These are phyloP conservation scores for Apeltes quadracus DNA, from an alignment of 2,113 vertebrate genomes.

Conservation along the genomic window DNA sequence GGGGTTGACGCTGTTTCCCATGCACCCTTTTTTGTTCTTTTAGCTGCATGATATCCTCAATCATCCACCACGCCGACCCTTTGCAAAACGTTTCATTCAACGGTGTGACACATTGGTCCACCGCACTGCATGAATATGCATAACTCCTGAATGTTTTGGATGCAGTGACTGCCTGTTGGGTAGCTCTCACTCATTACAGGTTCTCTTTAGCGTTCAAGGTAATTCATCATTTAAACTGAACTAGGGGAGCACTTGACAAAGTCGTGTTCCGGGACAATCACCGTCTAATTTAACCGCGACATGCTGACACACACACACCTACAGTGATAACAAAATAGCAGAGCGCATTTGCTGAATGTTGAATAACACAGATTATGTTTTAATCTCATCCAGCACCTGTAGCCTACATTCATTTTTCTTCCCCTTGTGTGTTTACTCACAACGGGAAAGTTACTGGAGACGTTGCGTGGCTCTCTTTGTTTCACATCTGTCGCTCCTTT, in stretches of 20 bases:
- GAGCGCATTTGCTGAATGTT: conserved; percentile 12
- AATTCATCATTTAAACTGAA: conserved; percentile 45
- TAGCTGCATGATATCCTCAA: not conserved
- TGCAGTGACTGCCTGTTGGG: conserved; percentile 48
- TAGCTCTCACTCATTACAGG: conserved; percentile 35
- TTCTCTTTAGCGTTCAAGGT: conserved; percentile 33
- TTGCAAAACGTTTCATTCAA: conserved; percentile 12
- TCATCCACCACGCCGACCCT: conserved; percentile 14
- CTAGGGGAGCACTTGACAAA: conserved; percentile 18
- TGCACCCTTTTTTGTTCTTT: not conserved
- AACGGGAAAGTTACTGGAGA: conserved; percentile 35
- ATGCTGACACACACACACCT: conserved; percentile 28
- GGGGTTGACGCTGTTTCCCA: too few species aligned
- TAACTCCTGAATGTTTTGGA: conserved; percentile 41
- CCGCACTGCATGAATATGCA: conserved; percentile 43
- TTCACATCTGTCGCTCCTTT: conserved; percentile 29
- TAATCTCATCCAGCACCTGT: conserved; percentile 2
- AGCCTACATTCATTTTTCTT: conserved; percentile 19
- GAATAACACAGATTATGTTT: conserved; percentile 41
- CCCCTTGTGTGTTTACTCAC: conserved; percentile 28
- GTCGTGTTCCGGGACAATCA: not conserved
- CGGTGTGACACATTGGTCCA: conserved; percentile 47
- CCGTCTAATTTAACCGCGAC: not conserved
- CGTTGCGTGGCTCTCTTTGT: conserved; percentile 25
- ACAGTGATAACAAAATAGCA: conserved; percentile 40